Evolutionary conservation across 2,797 vertebrate species (phyloP).

Genomic region (Carduelis carduelis): DNA sequence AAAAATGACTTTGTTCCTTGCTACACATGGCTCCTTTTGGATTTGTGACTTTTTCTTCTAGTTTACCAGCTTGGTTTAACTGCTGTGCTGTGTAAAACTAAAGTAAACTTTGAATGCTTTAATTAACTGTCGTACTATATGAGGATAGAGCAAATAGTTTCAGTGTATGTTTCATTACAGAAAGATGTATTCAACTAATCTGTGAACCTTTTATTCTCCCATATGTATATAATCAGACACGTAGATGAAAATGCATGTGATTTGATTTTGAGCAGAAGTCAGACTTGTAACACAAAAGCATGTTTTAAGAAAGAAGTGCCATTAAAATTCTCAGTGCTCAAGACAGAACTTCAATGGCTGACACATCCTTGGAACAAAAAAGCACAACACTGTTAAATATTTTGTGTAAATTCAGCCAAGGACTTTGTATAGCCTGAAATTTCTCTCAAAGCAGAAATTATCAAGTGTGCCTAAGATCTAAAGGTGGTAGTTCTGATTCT

Average conservation of each 20-base stretch:
- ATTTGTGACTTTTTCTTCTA: conserved; percentile 38
- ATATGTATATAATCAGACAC: neutral
- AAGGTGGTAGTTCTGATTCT: neutral
- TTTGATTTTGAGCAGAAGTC: neutral
- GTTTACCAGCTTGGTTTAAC: conserved; percentile 37
- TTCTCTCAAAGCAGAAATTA: neutral
- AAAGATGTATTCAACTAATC: neutral
- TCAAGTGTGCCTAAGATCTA: neutral
- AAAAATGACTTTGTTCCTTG: neutral
- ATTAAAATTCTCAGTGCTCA: neutral
- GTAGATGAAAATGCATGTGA: neutral
- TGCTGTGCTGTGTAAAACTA: conserved; percentile 25
- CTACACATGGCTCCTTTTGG: neutral
- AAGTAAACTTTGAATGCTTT: conserved; percentile 40
- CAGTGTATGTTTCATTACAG: neutral
- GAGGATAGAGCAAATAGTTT: conserved; percentile 8
- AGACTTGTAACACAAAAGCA: neutral
- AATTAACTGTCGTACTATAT: conserved; percentile 6
- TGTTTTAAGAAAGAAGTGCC: neutral
- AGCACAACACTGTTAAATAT: neutral
- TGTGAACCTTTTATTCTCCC: neutral
- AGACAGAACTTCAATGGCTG: neutral
- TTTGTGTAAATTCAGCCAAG: neutral
- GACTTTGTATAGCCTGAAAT: neutral
- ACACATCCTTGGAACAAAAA: neutral